These are phyloP conservation scores for Balearica regulorum DNA, from an alignment of 2,797 vertebrate species.

Conservation along the genomic window DNA sequence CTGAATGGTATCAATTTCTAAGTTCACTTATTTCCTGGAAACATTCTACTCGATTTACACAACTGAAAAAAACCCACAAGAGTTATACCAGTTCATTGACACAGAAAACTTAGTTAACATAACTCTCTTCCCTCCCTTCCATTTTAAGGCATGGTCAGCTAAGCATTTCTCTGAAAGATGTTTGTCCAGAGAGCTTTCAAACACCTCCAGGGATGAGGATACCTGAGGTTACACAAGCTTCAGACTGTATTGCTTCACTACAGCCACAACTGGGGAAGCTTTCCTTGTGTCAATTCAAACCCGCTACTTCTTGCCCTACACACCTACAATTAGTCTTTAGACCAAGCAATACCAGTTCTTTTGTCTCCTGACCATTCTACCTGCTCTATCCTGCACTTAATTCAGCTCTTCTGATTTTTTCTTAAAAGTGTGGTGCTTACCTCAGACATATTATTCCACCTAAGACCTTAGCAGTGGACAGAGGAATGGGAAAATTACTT, in stretches of 20 bases:
- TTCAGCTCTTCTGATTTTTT: not conserved
- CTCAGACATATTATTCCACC: not conserved
- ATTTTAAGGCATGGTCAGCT: not conserved
- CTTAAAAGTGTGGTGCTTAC: not conserved
- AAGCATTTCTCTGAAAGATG: not conserved
- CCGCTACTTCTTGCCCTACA: not conserved
- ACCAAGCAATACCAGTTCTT: not conserved
- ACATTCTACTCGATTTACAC: not conserved
- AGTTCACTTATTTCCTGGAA: not conserved
- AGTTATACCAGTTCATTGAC: not conserved
- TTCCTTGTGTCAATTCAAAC: not conserved
- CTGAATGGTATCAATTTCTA: not conserved
- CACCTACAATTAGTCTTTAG: not conserved
- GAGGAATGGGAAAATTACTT: not conserved
- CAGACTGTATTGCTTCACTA: not conserved
- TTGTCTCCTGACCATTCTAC: not conserved
- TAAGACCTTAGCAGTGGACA: not conserved
- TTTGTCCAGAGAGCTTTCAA: not conserved
- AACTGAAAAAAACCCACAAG: not conserved
- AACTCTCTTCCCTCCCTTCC: not conserved
- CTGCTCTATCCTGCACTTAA: not conserved
- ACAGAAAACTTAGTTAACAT: not conserved
- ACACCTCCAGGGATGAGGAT: not conserved
- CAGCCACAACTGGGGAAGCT: not conserved
- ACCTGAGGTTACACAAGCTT: not conserved